Percentiles rank a stretch among this genome's conserved stretches.
Evolutionary conservation across 2,888 invertebrate genomes (phyloP).

Genomic region (Lasioglossum calceatum): DNA sequence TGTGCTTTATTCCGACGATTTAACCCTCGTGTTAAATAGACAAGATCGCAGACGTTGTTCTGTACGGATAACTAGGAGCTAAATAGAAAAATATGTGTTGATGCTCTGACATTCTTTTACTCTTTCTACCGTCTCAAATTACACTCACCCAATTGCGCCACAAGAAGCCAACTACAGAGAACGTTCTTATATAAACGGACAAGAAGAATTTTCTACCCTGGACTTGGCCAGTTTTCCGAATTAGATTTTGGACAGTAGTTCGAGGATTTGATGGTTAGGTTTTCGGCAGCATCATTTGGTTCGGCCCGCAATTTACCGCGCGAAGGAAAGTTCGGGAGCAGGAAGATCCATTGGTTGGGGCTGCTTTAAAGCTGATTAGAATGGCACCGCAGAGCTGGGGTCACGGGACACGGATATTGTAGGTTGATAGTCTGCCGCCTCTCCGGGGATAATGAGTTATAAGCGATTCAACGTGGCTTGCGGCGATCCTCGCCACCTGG

Average conservation of each 20-base stretch:
- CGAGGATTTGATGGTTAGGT: background rate
- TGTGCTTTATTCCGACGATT: background rate
- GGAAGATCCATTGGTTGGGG: background rate
- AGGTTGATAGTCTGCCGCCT: conserved; percentile 3
- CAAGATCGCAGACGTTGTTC: too few species aligned
- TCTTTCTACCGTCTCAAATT: too few species aligned
- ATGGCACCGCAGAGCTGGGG: background rate
- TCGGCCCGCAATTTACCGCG: background rate
- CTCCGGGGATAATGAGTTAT: conserved; percentile 16
- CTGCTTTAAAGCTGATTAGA: conserved; percentile 15
- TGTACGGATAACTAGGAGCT: too few species aligned
- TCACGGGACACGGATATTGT: background rate
- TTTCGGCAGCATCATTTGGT: background rate
- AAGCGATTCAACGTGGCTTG: background rate
- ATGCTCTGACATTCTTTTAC: too few species aligned
- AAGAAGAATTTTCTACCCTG: background rate
- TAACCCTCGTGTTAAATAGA: too few species aligned
- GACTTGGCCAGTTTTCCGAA: background rate
- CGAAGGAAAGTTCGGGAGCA: background rate
- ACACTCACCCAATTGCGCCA: too few species aligned
- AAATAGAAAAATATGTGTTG: too few species aligned
- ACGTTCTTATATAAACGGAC: too few species aligned
- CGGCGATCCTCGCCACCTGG: background rate
- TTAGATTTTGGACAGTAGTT: background rate
- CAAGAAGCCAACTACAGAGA: background rate